Base-by-base conservation (phyloP, 2,888 invertebrate species). In the Sericinus montela region DNA sequence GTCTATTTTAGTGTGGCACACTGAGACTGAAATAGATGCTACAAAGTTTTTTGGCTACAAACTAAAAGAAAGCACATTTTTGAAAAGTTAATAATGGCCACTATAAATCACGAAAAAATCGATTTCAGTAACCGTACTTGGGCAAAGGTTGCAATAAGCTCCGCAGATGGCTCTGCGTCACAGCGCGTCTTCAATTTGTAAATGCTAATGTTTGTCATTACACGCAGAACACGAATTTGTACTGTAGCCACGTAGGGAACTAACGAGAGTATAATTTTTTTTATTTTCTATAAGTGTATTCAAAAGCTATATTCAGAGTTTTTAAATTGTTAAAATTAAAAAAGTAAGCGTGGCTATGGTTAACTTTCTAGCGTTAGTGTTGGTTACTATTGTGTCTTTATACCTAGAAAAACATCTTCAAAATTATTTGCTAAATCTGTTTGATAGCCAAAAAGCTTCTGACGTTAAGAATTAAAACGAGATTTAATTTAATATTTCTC, bases 171-270 rank as follows among this genome's bases (percentile, higher is more conserved):
- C 56, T 65, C 68, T 65, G 60, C 56, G 55, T 50, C 51, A 54
- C 59, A 48, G 58, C 60, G 54, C 60, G 65, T 61, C 62, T 62
- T 53, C 64, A 56, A 60, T 63, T 60, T 64, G 66, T 60, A 64
- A 67, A 62, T 70, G 72, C 69, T 78, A 77, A 80, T 78, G 73
- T 68, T 65, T 61, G 67, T 71, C 72, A 76, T 75, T 78, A 77
- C 67, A 72, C 65, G 48, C 65, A 62, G 59, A 65, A 67, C 68
- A 67, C 63, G 71, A 74, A 76, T 78, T 77, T 74, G 75, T 74
- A 75, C 54, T 69, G 65, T 53, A 57, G 51, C 66, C 68, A 70
- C 69, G 70, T 67, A 70, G 59, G 58, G 37, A n/a, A 41, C 40
- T 25, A 36, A 50, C 19, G 30, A 50, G 45, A 41, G 19, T 28